Base-by-base conservation (phyloP, 2,797 vertebrate species). In the Sciurus carolinensis region DNA sequence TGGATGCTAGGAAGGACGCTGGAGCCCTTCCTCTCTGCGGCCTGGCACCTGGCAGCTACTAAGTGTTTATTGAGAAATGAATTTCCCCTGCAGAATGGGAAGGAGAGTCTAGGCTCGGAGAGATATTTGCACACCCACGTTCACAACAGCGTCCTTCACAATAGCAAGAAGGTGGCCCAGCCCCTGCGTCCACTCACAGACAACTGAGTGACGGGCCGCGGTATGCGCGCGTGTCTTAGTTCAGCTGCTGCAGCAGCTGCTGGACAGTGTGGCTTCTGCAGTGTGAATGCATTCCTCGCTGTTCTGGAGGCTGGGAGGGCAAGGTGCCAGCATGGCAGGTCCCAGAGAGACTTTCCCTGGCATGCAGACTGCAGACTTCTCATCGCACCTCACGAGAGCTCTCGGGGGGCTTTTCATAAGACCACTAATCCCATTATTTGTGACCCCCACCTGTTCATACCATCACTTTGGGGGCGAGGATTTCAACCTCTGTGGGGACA, bases 201-300 rank as follows among this genome's bases (percentile, higher is more conserved):
- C 22, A 11, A n/a, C 1, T 28, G n/a, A 36, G 50, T 30, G 28
- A 26, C 33, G 44, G 22, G 47, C 14, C 13, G n/a, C 44, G 6
- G 6, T 28, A 0, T 1, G 22, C 11, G 7, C 5, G 1, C 17
- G 1, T 59, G 18, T 20, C 42, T 80, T 22, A 14, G 39, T n/a
- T 20, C 8, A 26, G 50, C 81, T 80, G 2, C 39, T 57, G 5
- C 59, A 24, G 42, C 22, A 26, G 20, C 17, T 12, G 62, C 42
- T 4, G n/a, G 57, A 57, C 81, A 10, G 42, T 3, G 26, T 30
- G 80, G n/a, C n/a, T 36, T 33, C 24, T 22, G 9, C 36, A 72
- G 59, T 26, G 26, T 15, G 24, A 30, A 54, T 36, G 73, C 28
- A 3, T 44, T 77, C 30, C 44, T 77, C 69, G 33, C 1, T n/a